Conservation (phyloP, 2,113 vertebrate species). For the Ranitomeya variabilis region DNA sequence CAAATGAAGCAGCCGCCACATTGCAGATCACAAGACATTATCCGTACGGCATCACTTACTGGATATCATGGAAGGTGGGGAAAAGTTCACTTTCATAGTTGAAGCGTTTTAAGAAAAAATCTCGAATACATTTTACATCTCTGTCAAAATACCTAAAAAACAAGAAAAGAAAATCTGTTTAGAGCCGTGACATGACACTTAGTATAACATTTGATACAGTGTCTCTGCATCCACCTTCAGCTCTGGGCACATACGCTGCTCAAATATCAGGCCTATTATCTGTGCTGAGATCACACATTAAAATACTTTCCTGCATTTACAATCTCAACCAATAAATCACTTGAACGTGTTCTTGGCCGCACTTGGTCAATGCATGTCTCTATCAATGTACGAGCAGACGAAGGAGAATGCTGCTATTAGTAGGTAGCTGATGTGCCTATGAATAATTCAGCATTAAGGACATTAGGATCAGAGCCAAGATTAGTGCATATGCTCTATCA, state of each 20-base stretch:
- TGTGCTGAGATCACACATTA: neutral
- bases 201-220: neutral
- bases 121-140: conserved; percentile 91
- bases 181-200: neutral
- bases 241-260: neutral
- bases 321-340: conserved; percentile 14
- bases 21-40: neutral
- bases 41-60: conserved; percentile 69
- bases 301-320: neutral
- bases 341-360: conserved; percentile 10
- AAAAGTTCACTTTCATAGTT: conserved; percentile 92
- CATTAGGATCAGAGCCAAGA: neutral
- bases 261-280: neutral
- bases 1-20: no score
- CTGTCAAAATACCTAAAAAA: conserved; percentile 91
- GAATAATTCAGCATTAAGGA: conserved; percentile 12
- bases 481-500: neutral
- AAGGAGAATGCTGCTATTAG: conserved; percentile 19
- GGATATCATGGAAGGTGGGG: conserved; percentile 87
- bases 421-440: neutral
- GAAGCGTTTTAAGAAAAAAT: conserved; percentile 89
- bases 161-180: neutral
- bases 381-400: neutral
- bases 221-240: neutral
- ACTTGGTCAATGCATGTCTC: neutral